Percentiles rank a stretch among this genome's conserved stretches.
phyloP scores from a whole-genome alignment of 2,797 vertebrate species.

The Gymnoscopelus microlampas region DNA sequence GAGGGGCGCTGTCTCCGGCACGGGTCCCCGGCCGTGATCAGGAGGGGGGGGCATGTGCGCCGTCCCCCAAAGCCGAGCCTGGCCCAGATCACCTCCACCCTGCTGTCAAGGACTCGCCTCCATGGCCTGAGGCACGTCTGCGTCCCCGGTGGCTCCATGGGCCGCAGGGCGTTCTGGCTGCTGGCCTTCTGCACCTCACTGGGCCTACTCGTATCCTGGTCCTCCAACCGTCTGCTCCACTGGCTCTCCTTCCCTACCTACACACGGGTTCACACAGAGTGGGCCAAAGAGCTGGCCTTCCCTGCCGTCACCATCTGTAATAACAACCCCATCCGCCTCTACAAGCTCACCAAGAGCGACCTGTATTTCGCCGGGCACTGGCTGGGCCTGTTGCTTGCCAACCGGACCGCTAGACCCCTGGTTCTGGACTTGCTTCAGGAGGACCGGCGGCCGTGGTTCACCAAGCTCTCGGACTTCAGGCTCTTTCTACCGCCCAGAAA shows the following conservation, averaged over 20 bases:
- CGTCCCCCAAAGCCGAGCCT: conserved; percentile 52
- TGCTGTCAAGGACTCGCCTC: conserved; percentile 86
- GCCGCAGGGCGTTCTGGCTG: conserved; percentile 91
- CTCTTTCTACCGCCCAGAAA: conserved; percentile 96
- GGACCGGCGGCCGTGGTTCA: conserved; percentile 91
- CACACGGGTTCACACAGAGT: conserved; percentile 92
- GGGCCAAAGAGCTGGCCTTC: conserved; percentile 94
- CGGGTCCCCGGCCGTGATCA: conserved; percentile 75
- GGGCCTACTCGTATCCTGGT: conserved; percentile 94
- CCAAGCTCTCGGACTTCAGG: conserved; percentile 94
- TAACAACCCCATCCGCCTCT: conserved; percentile 96
- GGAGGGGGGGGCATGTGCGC: conserved; percentile 55
- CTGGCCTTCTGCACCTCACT: conserved; percentile 92
- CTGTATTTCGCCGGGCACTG: conserved; percentile 96
- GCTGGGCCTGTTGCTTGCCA: conserved; percentile 92
- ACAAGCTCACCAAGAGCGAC: conserved; percentile 96
- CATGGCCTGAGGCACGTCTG: conserved; percentile 92
- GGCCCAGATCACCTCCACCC: conserved; percentile 66
- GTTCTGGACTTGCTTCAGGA: conserved; percentile 92
- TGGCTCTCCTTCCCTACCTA: conserved; percentile 96
- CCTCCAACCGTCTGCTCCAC: conserved; percentile 93
- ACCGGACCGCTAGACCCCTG: conserved; percentile 91
- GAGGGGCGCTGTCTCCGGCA: conserved; percentile 76
- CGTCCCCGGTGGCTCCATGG: conserved; percentile 81
- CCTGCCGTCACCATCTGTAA: conserved; percentile 98